A percentile compares a stretch with the other conserved stretches of the same genome.
Conservation (phyloP, 1,140 invertebrate species). For the Grapholita molesta region DNA sequence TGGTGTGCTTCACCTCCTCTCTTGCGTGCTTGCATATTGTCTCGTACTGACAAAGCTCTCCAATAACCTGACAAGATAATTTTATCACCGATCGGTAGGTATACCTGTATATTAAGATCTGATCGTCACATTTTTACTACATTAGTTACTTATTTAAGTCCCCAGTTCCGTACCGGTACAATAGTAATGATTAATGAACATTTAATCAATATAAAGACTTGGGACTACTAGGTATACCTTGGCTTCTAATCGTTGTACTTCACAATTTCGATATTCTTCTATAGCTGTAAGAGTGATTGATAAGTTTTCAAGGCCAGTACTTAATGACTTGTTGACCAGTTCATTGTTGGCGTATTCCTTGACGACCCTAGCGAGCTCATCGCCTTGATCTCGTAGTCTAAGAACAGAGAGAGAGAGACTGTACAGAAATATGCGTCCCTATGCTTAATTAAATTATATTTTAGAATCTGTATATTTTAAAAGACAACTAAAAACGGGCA, state of each 20-base stretch:
- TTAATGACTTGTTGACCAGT: conserved; percentile 83
- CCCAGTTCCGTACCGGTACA: too few relatives aligned
- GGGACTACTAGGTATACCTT: conserved; percentile 70
- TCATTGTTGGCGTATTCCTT: conserved; percentile 83
- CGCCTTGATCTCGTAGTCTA: conserved; percentile 84
- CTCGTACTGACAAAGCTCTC: conserved; percentile 84
- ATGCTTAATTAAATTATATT: too few relatives aligned
- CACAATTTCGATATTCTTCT: conserved; percentile 84
- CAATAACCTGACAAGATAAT: conserved; percentile 69
- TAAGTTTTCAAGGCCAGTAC: conserved; percentile 80
- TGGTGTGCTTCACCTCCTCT: conserved; percentile 85
- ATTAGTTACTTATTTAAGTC: too few relatives aligned
- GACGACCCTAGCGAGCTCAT: conserved; percentile 83
- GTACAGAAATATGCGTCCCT: background rate
- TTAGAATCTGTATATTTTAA: background rate
- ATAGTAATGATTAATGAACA: too few relatives aligned
- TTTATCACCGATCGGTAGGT: background rate
- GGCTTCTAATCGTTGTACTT: conserved; percentile 83
- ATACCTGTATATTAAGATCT: background rate
- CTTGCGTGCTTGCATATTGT: conserved; percentile 84
- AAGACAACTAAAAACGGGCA: conserved; percentile 12
- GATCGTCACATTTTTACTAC: too few relatives aligned
- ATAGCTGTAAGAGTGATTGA: conserved; percentile 82
- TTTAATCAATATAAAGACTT: background rate
- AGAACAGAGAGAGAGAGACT: background rate